Evolutionary conservation across 2,888 invertebrate genomes (phyloP), one percentile per base, ranked within the genome.

Genomic region (Protula sp.): DNA sequence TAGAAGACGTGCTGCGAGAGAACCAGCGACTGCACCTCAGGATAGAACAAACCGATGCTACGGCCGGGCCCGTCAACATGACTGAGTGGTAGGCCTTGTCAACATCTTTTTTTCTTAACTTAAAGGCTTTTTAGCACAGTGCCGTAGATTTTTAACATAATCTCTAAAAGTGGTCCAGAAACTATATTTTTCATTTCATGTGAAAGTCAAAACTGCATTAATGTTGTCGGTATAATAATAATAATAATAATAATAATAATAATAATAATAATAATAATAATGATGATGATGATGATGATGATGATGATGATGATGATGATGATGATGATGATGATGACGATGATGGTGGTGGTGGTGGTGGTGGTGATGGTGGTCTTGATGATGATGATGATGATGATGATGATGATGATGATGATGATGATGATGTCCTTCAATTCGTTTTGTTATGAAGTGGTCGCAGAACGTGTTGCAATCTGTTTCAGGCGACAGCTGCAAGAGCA

Each of bases 401-500:
- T 58, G 56, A 58, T 58, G 56, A 58, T 58, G 56, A 58, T 58
- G 56, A 58, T 58, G 56, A 58, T 5, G 5, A 24, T 50, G 22
- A 50, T n/a, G 22, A 50, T 14, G 9, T n/a, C 24, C 24, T 14
- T 50, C 50, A 50, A 50, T 5, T 50, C 24, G 38, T 9, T 14
- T 14, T 14, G 19, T 19, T 38, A 14, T 38, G 38, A 19, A 14
- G 38, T 14, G 9, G 38, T 38, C 38, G 19, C 9, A 38, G 19
- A 19, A 38, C 9, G 9, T 38, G 9, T 30, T 5, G 4, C 22
- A 26, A 30, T 5, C 54, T 48, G 4, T 57, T 59, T 3, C 63
- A 79, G 79, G 75, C 70, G 73, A 29, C 72, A 77, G 62, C 68
- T 80, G 47, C 75, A 76, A 60, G 76, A 79, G 54, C 80, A 81